Evolutionary conservation across 1,140 invertebrate species (phyloP), one percentile per base, ranked within the genome.

Genomic region (Zaprionus davidi): DNA sequence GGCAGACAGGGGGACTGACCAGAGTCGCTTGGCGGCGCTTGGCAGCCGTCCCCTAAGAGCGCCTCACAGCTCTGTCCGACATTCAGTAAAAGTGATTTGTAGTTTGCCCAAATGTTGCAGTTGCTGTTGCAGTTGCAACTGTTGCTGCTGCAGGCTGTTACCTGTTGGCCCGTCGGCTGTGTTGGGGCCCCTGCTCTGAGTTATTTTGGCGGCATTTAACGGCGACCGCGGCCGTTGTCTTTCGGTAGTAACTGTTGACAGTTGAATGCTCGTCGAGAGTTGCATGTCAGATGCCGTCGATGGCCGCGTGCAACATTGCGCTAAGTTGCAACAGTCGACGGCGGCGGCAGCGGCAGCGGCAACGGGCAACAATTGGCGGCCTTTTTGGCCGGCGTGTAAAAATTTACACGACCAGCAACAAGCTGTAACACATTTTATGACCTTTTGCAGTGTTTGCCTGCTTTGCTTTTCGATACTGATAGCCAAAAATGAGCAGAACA

Each of bases 241-340:
- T 88, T 88, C 84, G 85, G 84, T 90, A 88, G 84, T 88, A 88
- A 88, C 84, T 88, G 84, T 88, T 88, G 84, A 88, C 84, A 88
- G 84, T 90, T 88, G 84, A 88, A 88, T 88, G 84, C 84, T 90
- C 81, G 85, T 90, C 84, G 84, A 81, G 69, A 81, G 79, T 88
- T 88, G 84, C 84, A 88, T 88, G 84, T 90, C 84, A 88, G 85
- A 70, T 64, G 70, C 62, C 67, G 71, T 77, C 68, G 65, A 51
- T 55, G 63, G 15, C 51, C 49, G 26, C 41, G 59, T 70, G 44
- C 63, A 66, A 71, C 62, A 44, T 41, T 57, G 51, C 56, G 59
- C 65, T 5, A 41, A 75, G 56, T 59, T 57, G 51, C 62, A 74
- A 58, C 77, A 76, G 58, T 59, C 44, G 58, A n/a, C 15, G 15